phyloP scores from a whole-genome alignment of 1,140 invertebrate species.

The Linepithema humile region DNA sequence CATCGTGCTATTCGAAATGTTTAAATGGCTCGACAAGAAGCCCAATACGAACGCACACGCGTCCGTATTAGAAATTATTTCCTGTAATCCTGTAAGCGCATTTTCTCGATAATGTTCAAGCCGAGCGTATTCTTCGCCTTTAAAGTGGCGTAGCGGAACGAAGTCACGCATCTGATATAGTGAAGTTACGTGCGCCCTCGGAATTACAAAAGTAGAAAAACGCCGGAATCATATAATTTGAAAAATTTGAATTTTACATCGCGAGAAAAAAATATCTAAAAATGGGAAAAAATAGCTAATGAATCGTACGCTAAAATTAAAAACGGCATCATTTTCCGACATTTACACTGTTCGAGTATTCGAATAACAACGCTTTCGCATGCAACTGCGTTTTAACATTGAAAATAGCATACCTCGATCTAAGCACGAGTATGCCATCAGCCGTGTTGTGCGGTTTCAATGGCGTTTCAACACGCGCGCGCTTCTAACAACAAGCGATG shows the following conservation, averaged over 20 bases:
- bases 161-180: slow-evolving; percentile 11
- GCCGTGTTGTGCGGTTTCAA: neutral
- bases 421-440: neutral
- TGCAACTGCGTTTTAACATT: slow-evolving; percentile 24
- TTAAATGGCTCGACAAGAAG: slow-evolving; percentile 69
- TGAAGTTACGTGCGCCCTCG: neutral
- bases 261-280: neutral
- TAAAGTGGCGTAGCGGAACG: neutral
- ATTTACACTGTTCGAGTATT: neutral
- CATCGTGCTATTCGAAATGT: slow-evolving; percentile 64
- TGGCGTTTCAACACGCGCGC: slow-evolving; percentile 3
- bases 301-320: neutral
- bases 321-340: neutral
- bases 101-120: neutral
- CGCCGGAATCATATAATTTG: neutral
- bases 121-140: neutral
- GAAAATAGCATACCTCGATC: slow-evolving; percentile 24
- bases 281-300: neutral
- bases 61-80: slow-evolving; percentile 16
- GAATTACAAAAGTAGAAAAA: neutral
- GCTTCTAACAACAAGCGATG: slow-evolving; percentile 20
- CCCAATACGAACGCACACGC: neutral
- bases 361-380: neutral
- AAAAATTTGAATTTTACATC: neutral
- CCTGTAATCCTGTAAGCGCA: slow-evolving; percentile 13